Conservation (phyloP, 2,797 vertebrate species). For the Poecilia wingei region DNA sequence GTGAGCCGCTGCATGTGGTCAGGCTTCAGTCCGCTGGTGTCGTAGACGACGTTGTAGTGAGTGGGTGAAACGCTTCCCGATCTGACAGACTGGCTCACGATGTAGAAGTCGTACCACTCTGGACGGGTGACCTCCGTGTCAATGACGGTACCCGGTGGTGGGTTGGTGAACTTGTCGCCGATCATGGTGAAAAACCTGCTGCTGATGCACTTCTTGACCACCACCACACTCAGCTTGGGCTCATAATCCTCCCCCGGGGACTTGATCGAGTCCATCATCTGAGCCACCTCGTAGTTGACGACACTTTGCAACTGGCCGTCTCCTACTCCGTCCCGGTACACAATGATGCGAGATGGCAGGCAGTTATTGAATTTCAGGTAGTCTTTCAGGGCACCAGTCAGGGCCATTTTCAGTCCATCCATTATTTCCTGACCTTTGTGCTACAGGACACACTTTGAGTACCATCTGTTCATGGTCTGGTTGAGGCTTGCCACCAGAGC, state of each 20-base stretch:
- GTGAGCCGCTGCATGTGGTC: slow-evolving; percentile 96
- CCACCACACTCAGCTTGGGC: slow-evolving; percentile 90
- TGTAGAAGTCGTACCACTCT: slow-evolving; percentile 95
- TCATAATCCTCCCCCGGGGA: slow-evolving; percentile 85
- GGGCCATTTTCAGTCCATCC: slow-evolving; percentile 89
- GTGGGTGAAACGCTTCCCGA: slow-evolving; percentile 89
- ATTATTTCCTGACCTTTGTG: slow-evolving; percentile 92
- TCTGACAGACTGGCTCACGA: slow-evolving; percentile 90
- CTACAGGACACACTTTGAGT: slow-evolving; percentile 92
- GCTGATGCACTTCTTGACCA: slow-evolving; percentile 93
- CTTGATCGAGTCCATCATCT: slow-evolving; percentile 89
- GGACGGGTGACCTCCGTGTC: slow-evolving; percentile 91
- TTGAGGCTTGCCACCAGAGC: slow-evolving; percentile 95
- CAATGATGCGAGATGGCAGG: slow-evolving; percentile 91
- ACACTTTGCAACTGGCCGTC: slow-evolving; percentile 91
- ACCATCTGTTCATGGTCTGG: slow-evolving; percentile 92
- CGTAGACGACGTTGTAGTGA: slow-evolving; percentile 94
- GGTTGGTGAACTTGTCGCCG: slow-evolving; percentile 83
- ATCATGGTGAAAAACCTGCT: slow-evolving; percentile 86
- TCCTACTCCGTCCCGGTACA: slow-evolving; percentile 95
- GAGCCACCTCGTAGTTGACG: slow-evolving; percentile 90
- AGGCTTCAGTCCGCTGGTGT: slow-evolving; percentile 91
- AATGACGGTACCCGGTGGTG: slow-evolving; percentile 91
- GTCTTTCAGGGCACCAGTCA: slow-evolving; percentile 87
- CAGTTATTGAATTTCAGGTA: slow-evolving; percentile 86